phyloP scores from a whole-genome alignment of 2,888 invertebrate species.

The Heliconius hortense region DNA sequence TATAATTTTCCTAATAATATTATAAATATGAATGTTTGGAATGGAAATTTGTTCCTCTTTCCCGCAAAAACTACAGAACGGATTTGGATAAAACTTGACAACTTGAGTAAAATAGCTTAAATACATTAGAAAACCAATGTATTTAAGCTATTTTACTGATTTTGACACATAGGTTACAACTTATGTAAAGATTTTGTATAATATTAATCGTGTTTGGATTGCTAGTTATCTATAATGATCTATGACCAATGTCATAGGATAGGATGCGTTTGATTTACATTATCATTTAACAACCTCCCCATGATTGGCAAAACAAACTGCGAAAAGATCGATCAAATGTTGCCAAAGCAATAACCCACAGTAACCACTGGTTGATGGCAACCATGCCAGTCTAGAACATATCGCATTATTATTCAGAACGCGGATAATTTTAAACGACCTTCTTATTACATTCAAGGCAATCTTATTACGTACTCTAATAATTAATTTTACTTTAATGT shows the following conservation, averaged over 20 bases:
- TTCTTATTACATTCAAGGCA: slow-evolving; percentile 58
- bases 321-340: slow-evolving; percentile 7
- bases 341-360: neutral
- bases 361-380: neutral
- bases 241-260: neutral
- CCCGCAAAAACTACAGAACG: too few relatives aligned
- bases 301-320: slow-evolving; percentile 2
- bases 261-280: neutral
- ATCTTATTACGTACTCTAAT: slow-evolving; percentile 43
- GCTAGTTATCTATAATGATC: neutral
- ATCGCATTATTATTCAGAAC: slow-evolving; percentile 51
- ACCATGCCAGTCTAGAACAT: slow-evolving; percentile 5
- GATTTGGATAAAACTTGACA: too few relatives aligned
- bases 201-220: neutral
- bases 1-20: too few relatives aligned
- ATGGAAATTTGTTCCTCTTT: too few relatives aligned
- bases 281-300: neutral
- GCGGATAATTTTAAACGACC: slow-evolving; percentile 59
- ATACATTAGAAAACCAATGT: too few relatives aligned
- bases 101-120: too few relatives aligned
- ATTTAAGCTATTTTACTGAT: too few relatives aligned
- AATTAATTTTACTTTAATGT: slow-evolving; percentile 38
- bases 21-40: too few relatives aligned
- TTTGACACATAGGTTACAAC: too few relatives aligned
- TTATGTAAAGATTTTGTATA: too few relatives aligned